These are phyloP conservation scores for Yasuhikotakia modesta DNA, from an alignment of 2,797 vertebrate genomes.

Conservation along the genomic window DNA sequence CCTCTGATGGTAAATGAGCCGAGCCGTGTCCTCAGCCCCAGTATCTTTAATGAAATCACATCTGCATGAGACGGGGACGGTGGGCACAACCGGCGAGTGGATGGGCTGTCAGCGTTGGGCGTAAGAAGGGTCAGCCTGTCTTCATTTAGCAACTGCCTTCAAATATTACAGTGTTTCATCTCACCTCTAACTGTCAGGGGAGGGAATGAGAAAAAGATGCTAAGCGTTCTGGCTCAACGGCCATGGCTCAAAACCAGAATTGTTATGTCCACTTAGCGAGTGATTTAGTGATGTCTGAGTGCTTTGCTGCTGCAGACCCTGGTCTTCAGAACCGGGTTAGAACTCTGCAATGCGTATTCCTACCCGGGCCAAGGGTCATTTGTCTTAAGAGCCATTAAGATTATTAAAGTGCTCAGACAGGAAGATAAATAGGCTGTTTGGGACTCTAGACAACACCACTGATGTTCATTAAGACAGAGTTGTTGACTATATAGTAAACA, in stretches of 20 bases:
- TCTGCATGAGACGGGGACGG: constrained; percentile 35
- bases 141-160: constrained; percentile 22
- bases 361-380: constrained; percentile 72
- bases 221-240: constrained; percentile 22
- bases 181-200: constrained; percentile 44
- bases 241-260: constrained; percentile 26
- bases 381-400: constrained; percentile 75
- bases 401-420: constrained; percentile 81
- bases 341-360: constrained; percentile 72
- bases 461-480: constrained; percentile 46
- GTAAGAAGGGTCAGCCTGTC: constrained; percentile 30
- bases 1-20: constrained; percentile 40
- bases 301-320: constrained; percentile 1
- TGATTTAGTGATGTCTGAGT: constrained; percentile 43
- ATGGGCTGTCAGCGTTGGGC: constrained; percentile 6
- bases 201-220: constrained; percentile 34
- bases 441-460: constrained; percentile 69
- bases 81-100: constrained; percentile 3
- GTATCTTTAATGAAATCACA: constrained; percentile 37
- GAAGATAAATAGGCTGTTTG: constrained; percentile 75
- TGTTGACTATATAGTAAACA: constrained; percentile 34
- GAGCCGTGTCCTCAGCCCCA: constrained; percentile 31
- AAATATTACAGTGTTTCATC: constrained; percentile 42
- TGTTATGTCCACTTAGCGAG: constrained; percentile 47
- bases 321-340: constrained; percentile 50